Base-by-base conservation (phyloP, 2,888 invertebrate genomes). In the Polymixis flavicincta region DNA sequence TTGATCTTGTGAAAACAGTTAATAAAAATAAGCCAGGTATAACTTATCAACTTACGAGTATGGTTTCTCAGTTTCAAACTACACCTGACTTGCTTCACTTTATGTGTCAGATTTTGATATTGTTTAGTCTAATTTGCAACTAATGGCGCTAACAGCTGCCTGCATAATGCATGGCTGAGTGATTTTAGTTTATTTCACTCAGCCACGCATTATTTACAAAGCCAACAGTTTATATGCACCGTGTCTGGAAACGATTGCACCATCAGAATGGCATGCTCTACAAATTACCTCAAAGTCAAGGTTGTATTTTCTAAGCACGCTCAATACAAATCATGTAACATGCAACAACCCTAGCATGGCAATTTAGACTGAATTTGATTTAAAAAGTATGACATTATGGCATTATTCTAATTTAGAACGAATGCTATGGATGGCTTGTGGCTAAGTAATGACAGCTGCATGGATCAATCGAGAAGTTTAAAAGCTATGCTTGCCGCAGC, bases 251-350 rank as follows among this genome's bases (percentile, higher is more conserved):
- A 25, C 19, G 13, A 45, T 54, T 48, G 57, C 0, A 25, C 13
- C 37, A 37, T 42, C 25, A 55, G n/a, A 57, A 50, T 60, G 65
- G 25, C 28, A 70, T 54, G 64, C 28, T 61, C 76, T n/a, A 68
- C 22, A 71, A 67, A 72, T 67, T n/a, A 11, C 48, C 25, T 52
- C 22, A 76, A 73, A 71, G 71, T 69, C 71, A 83, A 83, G 83
- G 76, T 76, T 61, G 3, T 52, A 59, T 71, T 60, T 74, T 74
- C 28, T 67, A 55, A 67, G 55, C 67, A 77, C 25, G 64, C 19
- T 63, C 22, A 25, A 42, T 14, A 50, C 17, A 14, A 64, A 65
- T 63, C 22, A 67, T 25, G 32, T 28, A 37, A 32, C 25, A 55
- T 54, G 73, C 37, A 13, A 64, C 75, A 84, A 28, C 76, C 76